Conservation (phyloP, 2,888 invertebrate genomes). For the Habrosyne pyritoides region DNA sequence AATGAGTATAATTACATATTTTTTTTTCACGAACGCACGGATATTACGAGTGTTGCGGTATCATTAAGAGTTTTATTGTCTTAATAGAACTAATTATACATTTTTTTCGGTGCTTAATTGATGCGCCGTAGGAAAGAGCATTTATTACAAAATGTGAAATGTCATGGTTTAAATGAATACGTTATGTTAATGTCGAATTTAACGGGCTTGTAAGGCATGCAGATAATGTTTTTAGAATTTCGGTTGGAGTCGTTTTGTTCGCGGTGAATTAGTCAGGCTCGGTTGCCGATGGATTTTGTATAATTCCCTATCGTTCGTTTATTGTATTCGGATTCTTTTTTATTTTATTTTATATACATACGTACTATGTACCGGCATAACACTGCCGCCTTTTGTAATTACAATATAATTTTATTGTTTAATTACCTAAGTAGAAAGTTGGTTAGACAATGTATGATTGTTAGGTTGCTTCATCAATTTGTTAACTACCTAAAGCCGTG, state of each 20-base stretch:
- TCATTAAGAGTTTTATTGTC: slow-evolving; percentile 84
- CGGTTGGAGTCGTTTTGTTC: slow-evolving; percentile 73
- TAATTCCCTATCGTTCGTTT: slow-evolving; percentile 62
- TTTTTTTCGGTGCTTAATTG: slow-evolving; percentile 83
- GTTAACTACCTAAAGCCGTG: slow-evolving; percentile 35
- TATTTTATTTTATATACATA: slow-evolving; percentile 30
- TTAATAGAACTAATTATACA: slow-evolving; percentile 83
- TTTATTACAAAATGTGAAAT: slow-evolving; percentile 83
- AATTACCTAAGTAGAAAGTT: slow-evolving; percentile 63
- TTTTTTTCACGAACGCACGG: slow-evolving; percentile 80
- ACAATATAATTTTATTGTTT: slow-evolving; percentile 56
- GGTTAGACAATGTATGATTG: slow-evolving; percentile 24
- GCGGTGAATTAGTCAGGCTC: slow-evolving; percentile 75
- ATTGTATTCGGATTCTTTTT: slow-evolving; percentile 44
- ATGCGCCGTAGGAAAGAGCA: slow-evolving; percentile 78
- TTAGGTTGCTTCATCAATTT: slow-evolving; percentile 40
- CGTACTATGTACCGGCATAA: slow-evolving; percentile 11
- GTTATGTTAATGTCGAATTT: slow-evolving; percentile 79
- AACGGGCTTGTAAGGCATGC: slow-evolving; percentile 72
- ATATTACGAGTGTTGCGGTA: slow-evolving; percentile 80
- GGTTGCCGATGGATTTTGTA: slow-evolving; percentile 68
- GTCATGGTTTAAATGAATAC: slow-evolving; percentile 82
- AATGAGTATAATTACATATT: slow-evolving; percentile 83
- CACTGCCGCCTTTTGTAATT: slow-evolving; percentile 33
- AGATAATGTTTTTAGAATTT: slow-evolving; percentile 61